Evolutionary conservation across 2,888 invertebrate species (phyloP).

Genomic region (Cerastis rubricosa): DNA sequence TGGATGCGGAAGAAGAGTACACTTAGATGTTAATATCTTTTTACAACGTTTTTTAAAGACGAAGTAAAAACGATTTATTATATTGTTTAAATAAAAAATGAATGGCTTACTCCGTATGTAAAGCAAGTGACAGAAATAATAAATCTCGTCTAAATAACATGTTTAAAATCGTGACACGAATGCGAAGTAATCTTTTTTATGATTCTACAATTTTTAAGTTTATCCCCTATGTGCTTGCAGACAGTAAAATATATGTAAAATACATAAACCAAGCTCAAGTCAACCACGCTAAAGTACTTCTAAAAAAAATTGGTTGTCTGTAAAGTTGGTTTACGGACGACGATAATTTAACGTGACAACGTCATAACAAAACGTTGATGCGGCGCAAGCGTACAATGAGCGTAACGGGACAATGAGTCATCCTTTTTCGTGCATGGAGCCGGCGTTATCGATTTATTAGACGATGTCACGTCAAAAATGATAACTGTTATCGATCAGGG

Average conservation of each 20-base stretch:
- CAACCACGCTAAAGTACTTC: neutral
- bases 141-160: conserved; percentile 14
- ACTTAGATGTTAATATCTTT: neutral
- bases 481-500: neutral
- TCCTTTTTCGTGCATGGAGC: too few species aligned
- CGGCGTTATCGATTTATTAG: too few species aligned
- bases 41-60: neutral
- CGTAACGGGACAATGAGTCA: too few species aligned
- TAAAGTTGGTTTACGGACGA: too few species aligned
- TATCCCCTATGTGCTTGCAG: neutral
- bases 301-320: neutral
- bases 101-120: conserved; percentile 8
- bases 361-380: too few species aligned
- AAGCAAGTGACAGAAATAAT: conserved; percentile 20
- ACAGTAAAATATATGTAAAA: neutral
- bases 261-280: neutral
- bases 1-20: neutral
- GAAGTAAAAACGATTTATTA: neutral
- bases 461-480: too few species aligned
- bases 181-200: conserved; percentile 10
- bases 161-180: conserved; percentile 36
- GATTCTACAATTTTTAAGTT: conserved; percentile 19
- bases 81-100: conserved; percentile 5
- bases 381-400: too few species aligned
- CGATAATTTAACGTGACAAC: too few species aligned